Conservation (phyloP, 2,797 vertebrate species). For the Acanthurus tractus region DNA sequence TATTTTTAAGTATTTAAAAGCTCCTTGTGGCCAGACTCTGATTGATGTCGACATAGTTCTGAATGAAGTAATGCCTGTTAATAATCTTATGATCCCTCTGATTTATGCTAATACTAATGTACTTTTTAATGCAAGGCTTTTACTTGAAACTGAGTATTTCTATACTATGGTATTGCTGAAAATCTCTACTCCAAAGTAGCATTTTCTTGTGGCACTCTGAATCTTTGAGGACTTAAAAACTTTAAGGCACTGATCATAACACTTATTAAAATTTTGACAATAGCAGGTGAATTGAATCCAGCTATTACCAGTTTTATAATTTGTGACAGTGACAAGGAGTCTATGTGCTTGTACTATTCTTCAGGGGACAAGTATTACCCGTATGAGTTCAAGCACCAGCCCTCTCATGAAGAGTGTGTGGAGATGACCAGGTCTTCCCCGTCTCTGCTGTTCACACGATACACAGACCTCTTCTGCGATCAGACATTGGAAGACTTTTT, state of each 20-base stretch:
- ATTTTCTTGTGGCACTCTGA: background rate
- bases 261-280: too few species aligned
- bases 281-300: background rate
- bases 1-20: background rate
- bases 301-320: background rate
- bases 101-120: background rate
- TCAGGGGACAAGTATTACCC: conserved; percentile 91
- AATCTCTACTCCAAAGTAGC: background rate
- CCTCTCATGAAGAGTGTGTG: conserved; percentile 88
- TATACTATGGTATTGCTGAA: too few species aligned
- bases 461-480: conserved; percentile 87
- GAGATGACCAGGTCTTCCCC: conserved; percentile 83
- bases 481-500: conserved; percentile 86
- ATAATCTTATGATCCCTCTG: too few species aligned
- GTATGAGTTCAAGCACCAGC: conserved; percentile 93
- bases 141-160: too few species aligned
- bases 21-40: background rate
- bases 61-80: background rate
- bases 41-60: background rate
- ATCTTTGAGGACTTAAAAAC: background rate
- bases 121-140: too few species aligned
- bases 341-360: conserved; percentile 6
- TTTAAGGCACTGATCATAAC: background rate
- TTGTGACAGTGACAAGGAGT: background rate
- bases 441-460: conserved; percentile 88